phyloP scores from a whole-genome alignment of 1,140 invertebrate species.

The Drosophila funebris region DNA sequence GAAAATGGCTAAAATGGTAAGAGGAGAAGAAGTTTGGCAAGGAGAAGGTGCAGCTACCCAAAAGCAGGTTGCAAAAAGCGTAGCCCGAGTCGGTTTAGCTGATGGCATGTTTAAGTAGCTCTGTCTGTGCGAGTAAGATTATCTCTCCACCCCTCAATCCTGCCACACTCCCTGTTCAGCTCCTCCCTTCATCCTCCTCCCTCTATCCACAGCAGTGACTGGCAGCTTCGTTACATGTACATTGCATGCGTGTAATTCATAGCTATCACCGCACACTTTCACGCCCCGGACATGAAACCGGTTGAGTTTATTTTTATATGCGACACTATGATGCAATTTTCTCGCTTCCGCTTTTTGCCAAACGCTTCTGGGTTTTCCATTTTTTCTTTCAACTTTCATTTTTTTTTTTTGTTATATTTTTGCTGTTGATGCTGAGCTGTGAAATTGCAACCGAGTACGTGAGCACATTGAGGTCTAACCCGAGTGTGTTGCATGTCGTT shows the following conservation, averaged over 20 bases:
- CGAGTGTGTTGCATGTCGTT: constrained; percentile 16
- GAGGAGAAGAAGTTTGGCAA: background rate
- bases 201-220: background rate
- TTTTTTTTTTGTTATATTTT: constrained; percentile 14
- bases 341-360: constrained; percentile 65
- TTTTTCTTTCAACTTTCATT: constrained; percentile 4
- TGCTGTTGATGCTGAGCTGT: constrained; percentile 62
- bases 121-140: constrained; percentile 51
- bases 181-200: background rate
- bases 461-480: constrained; percentile 23
- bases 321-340: constrained; percentile 80
- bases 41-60: background rate
- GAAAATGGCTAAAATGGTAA: constrained; percentile 27
- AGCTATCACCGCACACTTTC: constrained; percentile 64
- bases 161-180: background rate
- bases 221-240: constrained; percentile 44
- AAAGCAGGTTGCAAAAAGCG: constrained; percentile 27
- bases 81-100: constrained; percentile 47
- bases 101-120: constrained; percentile 76
- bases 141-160: background rate
- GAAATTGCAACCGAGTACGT: constrained; percentile 58
- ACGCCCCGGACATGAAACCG: constrained; percentile 55
- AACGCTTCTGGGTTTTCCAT: constrained; percentile 16
- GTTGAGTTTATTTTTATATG: constrained; percentile 78
- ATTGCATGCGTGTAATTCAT: constrained; percentile 75